Evolutionary conservation across 2,797 vertebrate species (phyloP), one percentile per base, ranked within the genome.

Genomic region (Odontamblyopus rebecca): DNA sequence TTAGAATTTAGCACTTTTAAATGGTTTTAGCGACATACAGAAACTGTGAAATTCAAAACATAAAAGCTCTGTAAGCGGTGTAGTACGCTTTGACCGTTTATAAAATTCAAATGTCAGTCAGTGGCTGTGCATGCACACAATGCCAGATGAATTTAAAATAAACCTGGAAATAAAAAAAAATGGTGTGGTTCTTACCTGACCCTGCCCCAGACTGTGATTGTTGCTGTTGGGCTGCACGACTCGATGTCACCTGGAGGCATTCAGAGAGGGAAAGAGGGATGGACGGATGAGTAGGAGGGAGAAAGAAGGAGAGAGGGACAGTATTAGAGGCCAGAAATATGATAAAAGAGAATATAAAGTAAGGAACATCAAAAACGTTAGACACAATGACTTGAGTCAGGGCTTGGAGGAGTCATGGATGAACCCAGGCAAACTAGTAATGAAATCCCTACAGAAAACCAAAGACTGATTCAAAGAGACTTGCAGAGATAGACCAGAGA

Each of bases 221-320:
- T 70, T 76, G 93, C 89, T 85, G 94, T 90, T 96, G 95, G 82
- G 95, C 94, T 66, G 94, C 94, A 85, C 96, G 96, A 86, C 92
- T 95, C 11, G 94, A 94, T 67, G 96, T 94, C 93, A 95, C 95
- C 96, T 97, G 92, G 72, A 51, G 74, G 73, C 26, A 72, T 32
- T 54, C 3, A 23, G 23, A 51, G 13, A 56, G 68, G 71, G 70
- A 63, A 68, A 18, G 57, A 51, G 44, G 13, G 44, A 38, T 38
- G 44, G 15, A 15, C 12, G 1, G 11, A 44, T 4, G 41, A 54
- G 30, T 62, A 18, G 67, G 30, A 61, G 26, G 26, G 15, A 27
- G 29, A 76, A 57, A 73, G 51, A 73, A 51, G 26, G 26, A 30
- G 23, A 30, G 29, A 76, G 62, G 72, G 54, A 74, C 19, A 59